Evolutionary conservation across 1,140 invertebrate species (phyloP).

Genomic region (Tetramorium alpestre): DNA sequence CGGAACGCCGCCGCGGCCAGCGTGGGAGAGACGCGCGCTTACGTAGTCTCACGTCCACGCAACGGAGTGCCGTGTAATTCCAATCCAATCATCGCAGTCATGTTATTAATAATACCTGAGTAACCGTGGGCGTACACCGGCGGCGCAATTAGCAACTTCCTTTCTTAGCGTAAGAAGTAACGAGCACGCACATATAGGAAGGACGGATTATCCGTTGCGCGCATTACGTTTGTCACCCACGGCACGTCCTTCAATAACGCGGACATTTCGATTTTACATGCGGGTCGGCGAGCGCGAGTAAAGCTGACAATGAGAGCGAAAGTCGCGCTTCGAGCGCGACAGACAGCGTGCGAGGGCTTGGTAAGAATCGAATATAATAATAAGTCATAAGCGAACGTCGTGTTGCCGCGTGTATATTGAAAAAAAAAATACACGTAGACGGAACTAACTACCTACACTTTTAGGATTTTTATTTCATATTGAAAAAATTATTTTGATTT

Average conservation of each 20-base stretch:
- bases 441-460: background rate
- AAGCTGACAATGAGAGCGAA: conserved; percentile 38
- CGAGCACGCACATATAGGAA: background rate
- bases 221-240: background rate
- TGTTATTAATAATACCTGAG: conserved; percentile 47
- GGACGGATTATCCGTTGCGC: background rate
- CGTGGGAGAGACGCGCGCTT: conserved; percentile 71
- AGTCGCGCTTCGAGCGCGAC: conserved; percentile 16
- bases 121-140: background rate
- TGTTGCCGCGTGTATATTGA: background rate
- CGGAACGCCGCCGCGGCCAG: background rate
- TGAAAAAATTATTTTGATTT: background rate
- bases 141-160: conserved; percentile 23
- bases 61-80: conserved; percentile 54
- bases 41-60: conserved; percentile 59
- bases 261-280: conserved; percentile 26
- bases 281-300: conserved; percentile 25
- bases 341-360: conserved; percentile 1
- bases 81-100: conserved; percentile 37
- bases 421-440: background rate
- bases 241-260: background rate
- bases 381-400: background rate
- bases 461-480: background rate
- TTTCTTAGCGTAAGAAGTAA: background rate
- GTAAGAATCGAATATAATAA: background rate